Base-by-base conservation (phyloP, 2,797 vertebrate species). In the Champsocephalus esox region DNA sequence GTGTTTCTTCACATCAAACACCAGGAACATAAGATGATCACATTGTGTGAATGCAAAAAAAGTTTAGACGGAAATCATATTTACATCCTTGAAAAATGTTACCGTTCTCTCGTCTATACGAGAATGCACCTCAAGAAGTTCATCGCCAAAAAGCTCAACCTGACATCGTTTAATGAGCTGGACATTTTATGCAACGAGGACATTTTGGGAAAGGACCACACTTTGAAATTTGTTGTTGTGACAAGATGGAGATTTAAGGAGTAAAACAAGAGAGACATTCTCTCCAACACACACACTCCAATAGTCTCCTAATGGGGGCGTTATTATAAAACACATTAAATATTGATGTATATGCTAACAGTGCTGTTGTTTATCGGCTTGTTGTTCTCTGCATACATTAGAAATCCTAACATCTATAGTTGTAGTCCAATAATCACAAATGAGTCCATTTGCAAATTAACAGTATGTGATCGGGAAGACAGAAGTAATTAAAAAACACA, bases 181-280 rank as follows among this genome's bases (percentile, higher is more conserved):
- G 98, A 99, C 90, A 99, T 99, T 94, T 97, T 99, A 97, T 99
- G 98, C 97, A 99, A 99, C 55, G 98, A 99, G 93, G 98, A 99
- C 92, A 99, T 99, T 91, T 92, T 99, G 90, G 98, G 98, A 83
- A 99, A 99, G 93, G 98, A 99, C 93, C 98, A 99, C 91, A 99
- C 98, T 0, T 96, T 99, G 93, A 99, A 99, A 93, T 99, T 99
- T 90, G 98, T 99, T 89, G 98, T 99, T 63, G 98, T 99, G 92
- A 99, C 98, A 8, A 96, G 98, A 94, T 99, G 98, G 98, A 99
- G 98, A 96, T 99, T 99, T 95, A 99, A 99, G 98, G 98, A n/a
- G n/a, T n/a, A n/a, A n/a, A 43, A 44, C 14, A 21, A 14, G 3
- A 28, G 28, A 28, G 28, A 0, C 1, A 28, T 28, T 5, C 1